Evolutionary conservation across 2,113 vertebrate genomes (phyloP).

Genomic region (Podocnemis expansa): DNA sequence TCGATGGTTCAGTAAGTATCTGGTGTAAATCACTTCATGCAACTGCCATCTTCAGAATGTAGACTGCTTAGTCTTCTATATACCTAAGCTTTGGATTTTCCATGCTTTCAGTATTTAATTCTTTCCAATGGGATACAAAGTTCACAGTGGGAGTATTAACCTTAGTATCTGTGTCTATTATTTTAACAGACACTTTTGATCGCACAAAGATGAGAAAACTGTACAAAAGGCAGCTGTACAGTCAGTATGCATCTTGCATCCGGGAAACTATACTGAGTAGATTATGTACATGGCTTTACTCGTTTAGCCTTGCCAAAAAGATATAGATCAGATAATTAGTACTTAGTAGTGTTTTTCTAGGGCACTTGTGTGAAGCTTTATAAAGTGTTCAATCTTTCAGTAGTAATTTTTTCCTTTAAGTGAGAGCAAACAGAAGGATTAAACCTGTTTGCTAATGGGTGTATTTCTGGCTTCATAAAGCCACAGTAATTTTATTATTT

Average conservation of each 20-base stretch:
- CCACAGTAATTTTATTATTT: background rate
- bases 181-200: slow-evolving; percentile 22
- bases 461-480: background rate
- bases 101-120: background rate
- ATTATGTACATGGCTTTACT: background rate
- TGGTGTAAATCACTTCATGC: background rate
- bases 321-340: background rate
- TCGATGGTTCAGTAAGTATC: background rate
- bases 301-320: background rate
- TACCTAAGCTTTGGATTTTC: slow-evolving; percentile 7
- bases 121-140: background rate
- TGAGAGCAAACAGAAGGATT: background rate
- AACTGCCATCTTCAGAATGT: background rate
- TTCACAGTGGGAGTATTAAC: slow-evolving; percentile 24
- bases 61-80: background rate
- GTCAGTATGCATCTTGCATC: slow-evolving; percentile 16
- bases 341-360: background rate
- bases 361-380: background rate
- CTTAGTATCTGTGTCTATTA: background rate
- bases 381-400: background rate
- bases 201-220: slow-evolving; percentile 19
- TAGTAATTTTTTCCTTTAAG: background rate
- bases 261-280: background rate
- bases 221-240: slow-evolving; percentile 39
- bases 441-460: background rate